Base-by-base conservation (phyloP, 1,140 invertebrate genomes). In the Lepidurus couesii region DNA sequence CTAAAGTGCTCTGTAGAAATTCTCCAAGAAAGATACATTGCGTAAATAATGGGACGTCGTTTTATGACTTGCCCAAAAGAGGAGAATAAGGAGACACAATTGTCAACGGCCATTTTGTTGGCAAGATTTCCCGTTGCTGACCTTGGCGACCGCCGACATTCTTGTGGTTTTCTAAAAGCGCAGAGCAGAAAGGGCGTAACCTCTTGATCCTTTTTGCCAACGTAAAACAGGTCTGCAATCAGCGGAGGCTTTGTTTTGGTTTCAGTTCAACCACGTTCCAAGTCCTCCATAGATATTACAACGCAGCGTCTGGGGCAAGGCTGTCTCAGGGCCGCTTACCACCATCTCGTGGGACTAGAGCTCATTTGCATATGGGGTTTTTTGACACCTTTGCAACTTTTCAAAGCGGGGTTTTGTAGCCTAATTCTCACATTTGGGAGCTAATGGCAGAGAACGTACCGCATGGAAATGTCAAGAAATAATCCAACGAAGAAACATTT, bases 121-220 rank as follows among this genome's bases (percentile, higher is more conserved):
- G 53, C 53, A 13, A 65, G 21, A 65, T 65, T 65, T 65, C 13
- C 53, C 53, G 53, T 65, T 65, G 53, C 13, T 65, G 53, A 65
- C 53, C 53, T 65, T 65, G 53, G 53, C 53, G 53, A 65, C 53
- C 53, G 53, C 53, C 34, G 53, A 65, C 13, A 65, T 65, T 65
- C 53, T 65, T 65, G 53, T 1, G n/a, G 53, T 65, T 65, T 65
- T 65, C 21, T 65, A 65, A 21, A 3, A 65, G 13, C 16, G 53
- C 53, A 65, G 53, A 3, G 34, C 34, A 4, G 53, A 7, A 65
- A 21, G 53, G 45, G 53, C 13, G 53, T 65, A 65, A 65, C 53
- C 53, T 21, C 21, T 65, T 1, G 53, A 7, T 21, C 13, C 21
- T 65, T 65, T 65, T 65, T 65, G 13, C 13, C 21, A 1, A 11